These are phyloP conservation scores for Magallana angulata DNA, from an alignment of 1,140 invertebrate species.

Conservation along the genomic window DNA sequence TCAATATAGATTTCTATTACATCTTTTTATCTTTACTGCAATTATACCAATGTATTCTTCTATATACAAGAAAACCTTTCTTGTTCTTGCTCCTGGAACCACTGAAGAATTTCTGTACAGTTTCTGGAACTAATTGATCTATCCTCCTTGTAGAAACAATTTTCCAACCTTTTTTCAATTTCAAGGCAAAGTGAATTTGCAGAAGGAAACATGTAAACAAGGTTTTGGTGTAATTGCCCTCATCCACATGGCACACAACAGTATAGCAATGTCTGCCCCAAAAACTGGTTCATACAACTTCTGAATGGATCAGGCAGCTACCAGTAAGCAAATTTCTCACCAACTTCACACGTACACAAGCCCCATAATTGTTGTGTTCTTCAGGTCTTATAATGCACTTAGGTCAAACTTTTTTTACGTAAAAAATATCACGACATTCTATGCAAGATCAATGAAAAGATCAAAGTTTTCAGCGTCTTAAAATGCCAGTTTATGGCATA, in stretches of 20 bases:
- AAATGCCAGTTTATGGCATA: background rate
- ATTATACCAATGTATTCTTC: no score
- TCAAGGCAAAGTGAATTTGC: constrained; percentile 1
- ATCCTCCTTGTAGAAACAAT: constrained; percentile 1
- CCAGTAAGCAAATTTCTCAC: background rate
- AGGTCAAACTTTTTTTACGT: background rate
- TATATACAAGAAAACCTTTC: no score
- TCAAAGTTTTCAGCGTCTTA: background rate
- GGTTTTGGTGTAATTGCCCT: constrained; percentile 6
- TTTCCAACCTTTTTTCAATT: background rate
- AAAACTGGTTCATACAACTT: background rate
- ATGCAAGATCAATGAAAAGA: constrained; percentile 28
- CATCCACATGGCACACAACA: background rate
- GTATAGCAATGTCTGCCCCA: background rate
- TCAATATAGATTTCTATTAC: no score
- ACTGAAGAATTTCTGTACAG: constrained; percentile 3
- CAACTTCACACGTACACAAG: background rate
- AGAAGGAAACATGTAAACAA: constrained; percentile 17
- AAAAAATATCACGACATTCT: background rate
- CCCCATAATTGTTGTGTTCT: background rate
- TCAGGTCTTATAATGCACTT: background rate
- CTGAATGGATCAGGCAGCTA: background rate
- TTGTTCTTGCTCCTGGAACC: background rate
- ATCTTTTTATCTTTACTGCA: no score
- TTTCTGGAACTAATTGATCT: background rate